Base-by-base conservation (phyloP, 2,113 vertebrate genomes). In the Marmota monax region DNA sequence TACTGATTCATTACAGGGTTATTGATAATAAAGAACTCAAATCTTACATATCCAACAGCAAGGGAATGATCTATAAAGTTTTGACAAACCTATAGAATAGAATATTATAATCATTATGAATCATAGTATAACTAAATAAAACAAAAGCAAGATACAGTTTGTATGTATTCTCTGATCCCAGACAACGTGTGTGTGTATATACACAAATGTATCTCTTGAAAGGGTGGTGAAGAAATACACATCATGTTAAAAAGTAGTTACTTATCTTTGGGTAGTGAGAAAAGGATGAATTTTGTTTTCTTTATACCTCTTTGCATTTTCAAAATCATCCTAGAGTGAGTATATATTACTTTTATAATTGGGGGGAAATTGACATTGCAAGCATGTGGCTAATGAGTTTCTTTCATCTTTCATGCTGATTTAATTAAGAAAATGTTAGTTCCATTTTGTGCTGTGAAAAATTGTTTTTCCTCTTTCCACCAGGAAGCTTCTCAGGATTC, bases 401-500 rank as follows among this genome's bases (percentile, higher is more conserved):
- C 63, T 76, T 63, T 63, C 20, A 48, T 95, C 27, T 93, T 96
- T 84, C 82, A 84, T 93, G 70, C 42, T 95, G 78, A 84, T 91
- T 96, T 84, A 84, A 88, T 96, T 95, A 53, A 80, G 37, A 92
- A 84, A 56, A 84, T 63, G 65, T 84, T 53, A 32, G 4, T 58
- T 96, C 67, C 77, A 27, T 95, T 97, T 88, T 94, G 45, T 82
- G 42, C 69, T 34, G 0, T 97, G 65, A 92, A 94, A 69, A 84
- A 45, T 25, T 1, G 0, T 92, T 72, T 94, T 61, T 88, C 94
- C n/a, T 96, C 88, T 84, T 67, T 67, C 84, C 92, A 1, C 58
- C 92, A 99, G 99, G 98, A 98, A 96, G 69, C 99, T 99, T 89
- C 98, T 98, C 70, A 98, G 99, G 97, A 99, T 99, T 78, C 99